These are phyloP conservation scores for Scaptomyza reducta DNA, from an alignment of 2,888 invertebrate genomes.

Conservation along the genomic window DNA sequence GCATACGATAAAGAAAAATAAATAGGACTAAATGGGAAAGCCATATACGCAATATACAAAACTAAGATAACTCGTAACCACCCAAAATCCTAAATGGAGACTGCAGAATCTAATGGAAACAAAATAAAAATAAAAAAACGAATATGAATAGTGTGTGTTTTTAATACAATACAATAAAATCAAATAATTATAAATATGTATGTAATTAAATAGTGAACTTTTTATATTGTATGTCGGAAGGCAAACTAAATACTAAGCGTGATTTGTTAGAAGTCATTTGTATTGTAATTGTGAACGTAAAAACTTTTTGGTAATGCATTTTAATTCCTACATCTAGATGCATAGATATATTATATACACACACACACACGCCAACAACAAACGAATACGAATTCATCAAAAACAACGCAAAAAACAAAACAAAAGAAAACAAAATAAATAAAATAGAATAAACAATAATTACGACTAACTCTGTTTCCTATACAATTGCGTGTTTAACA, in stretches of 20 bases:
- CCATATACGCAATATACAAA: constrained; percentile 68
- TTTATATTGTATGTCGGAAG: constrained; percentile 67
- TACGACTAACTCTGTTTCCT: constrained; percentile 76
- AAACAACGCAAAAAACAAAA: constrained; percentile 24
- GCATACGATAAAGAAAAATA: constrained; percentile 30
- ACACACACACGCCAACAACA: constrained; percentile 33
- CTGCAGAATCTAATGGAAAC: constrained; percentile 67
- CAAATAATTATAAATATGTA: constrained; percentile 51
- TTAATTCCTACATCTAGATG: constrained; percentile 69
- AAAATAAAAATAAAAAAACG: constrained; percentile 17
- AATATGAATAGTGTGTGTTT: background rate
- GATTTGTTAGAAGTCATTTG: constrained; percentile 75
- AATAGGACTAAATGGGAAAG: constrained; percentile 60
- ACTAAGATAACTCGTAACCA: constrained; percentile 78
- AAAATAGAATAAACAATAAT: constrained; percentile 70
- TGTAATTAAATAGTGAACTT: constrained; percentile 69
- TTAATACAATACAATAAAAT: constrained; percentile 47
- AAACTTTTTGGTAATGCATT: constrained; percentile 75
- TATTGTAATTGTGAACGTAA: constrained; percentile 54
- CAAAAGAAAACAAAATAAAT: constrained; percentile 37
- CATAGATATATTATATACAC: constrained; percentile 23
- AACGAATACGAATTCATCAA: constrained; percentile 36
- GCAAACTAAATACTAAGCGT: constrained; percentile 66
- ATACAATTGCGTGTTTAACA: constrained; percentile 69
- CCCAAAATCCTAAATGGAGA: constrained; percentile 78